Base-by-base conservation (phyloP, 2,888 invertebrate genomes). In the Bellardia bayeri region DNA sequence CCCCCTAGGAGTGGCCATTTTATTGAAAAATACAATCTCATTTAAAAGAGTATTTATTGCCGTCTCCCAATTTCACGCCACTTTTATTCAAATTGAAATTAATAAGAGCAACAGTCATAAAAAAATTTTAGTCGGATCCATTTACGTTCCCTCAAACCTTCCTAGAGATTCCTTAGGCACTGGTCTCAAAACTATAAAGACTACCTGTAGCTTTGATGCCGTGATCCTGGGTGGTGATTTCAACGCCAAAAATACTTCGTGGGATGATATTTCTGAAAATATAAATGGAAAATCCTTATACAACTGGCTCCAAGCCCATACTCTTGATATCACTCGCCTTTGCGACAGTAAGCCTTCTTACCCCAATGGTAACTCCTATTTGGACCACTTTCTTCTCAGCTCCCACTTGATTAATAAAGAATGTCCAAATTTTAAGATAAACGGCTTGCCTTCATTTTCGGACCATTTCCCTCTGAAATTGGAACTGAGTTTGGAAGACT, bases 331-430 rank as follows among this genome's bases (percentile, higher is more conserved):
- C 2, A 14, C 7, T 14, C 68, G 49, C 2, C 2, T 69, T 14
- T 49, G 30, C 3, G 33, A 30, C 7, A 14, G 14, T 11, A 51
- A 1, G 8, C 68, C 68, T 2, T 51, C 68, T 1, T 69, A 7
- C 14, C 49, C 66, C 3, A 68, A 23, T 16, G 68, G 49, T 8
- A 14, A 40, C 13, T 69, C 68, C 2, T 69, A 14, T 14, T 14
- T 69, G 49, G 68, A 69, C 13, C 49, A 69, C 42, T 69, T 51
- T 11, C 51, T 69, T 9, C 2, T 69, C 2, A 69, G 68, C 14
- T 9, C 30, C 6, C n/a, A 30, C 13, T 6, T 68, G 6, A 23
- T 30, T 23, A 45, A 30, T 45, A 8, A 6, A 8, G 30, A 23
- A 16, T n/a, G 3, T 9, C 3, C 16, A 16, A 66, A 23, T 3